Evolutionary conservation across 2,113 vertebrate species (phyloP).

Genomic region (Charadrius vociferus): DNA sequence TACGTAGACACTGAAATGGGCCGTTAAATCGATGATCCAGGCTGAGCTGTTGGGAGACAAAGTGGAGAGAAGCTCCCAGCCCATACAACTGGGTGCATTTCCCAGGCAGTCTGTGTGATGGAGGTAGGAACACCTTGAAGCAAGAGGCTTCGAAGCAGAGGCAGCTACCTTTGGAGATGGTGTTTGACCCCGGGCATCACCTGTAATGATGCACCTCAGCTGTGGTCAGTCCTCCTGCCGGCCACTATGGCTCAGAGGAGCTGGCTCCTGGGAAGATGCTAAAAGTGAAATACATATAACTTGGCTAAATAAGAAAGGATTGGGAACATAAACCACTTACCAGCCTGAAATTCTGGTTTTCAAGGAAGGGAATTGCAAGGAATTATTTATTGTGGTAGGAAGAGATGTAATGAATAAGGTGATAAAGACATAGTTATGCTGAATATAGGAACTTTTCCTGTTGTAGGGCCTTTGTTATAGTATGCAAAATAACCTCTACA

Average conservation of each 20-base stretch:
- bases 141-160: not conserved
- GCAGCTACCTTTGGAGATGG: not conserved
- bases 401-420: not conserved
- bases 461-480: not conserved
- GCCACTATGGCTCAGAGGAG: accelerated
- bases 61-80: not conserved
- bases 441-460: not conserved
- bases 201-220: not conserved
- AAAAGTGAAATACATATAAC: not conserved
- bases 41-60: not conserved
- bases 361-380: not conserved
- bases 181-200: accelerated
- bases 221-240: not conserved
- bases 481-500: not conserved
- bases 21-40: accelerated
- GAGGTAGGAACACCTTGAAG: not conserved
- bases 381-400: not conserved
- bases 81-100: accelerated
- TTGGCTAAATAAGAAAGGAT: not conserved
- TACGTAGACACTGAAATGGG: accelerated
- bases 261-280: not conserved
- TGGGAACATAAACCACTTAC: not conserved
- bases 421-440: not conserved
- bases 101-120: not conserved
- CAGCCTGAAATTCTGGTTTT: not conserved